These are phyloP conservation scores for Caenorhabditis sulstoni DNA, from an alignment of 2,888 invertebrate species.

Conservation along the genomic window DNA sequence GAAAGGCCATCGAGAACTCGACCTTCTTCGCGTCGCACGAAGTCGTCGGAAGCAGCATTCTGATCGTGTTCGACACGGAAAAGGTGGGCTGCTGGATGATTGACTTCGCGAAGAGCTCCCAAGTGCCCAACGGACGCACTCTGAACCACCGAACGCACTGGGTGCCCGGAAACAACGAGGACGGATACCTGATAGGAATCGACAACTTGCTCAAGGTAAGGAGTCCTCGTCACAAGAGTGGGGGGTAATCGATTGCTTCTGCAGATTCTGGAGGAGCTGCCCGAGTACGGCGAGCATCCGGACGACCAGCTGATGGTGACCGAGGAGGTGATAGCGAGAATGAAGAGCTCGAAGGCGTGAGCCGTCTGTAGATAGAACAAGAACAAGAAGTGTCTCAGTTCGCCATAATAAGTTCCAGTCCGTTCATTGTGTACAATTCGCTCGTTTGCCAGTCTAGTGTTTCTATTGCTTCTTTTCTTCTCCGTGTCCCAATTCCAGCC, in stretches of 20 bases:
- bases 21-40: conserved; percentile 92
- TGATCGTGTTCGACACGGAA: conserved; percentile 92
- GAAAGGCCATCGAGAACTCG: conserved; percentile 89
- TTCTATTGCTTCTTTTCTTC: neutral
- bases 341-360: conserved; percentile 36
- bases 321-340: conserved; percentile 61
- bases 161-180: conserved; percentile 96
- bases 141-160: conserved; percentile 89
- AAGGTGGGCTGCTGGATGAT: conserved; percentile 95
- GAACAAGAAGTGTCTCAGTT: neutral
- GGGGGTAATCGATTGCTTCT: neutral
- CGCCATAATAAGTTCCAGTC: conserved; percentile 36
- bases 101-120: conserved; percentile 94
- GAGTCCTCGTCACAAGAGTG: neutral
- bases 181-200: conserved; percentile 93
- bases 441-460: conserved; percentile 28
- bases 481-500: neutral
- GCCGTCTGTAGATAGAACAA: conserved; percentile 9
- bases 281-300: conserved; percentile 60
- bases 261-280: conserved; percentile 66
- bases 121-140: conserved; percentile 83
- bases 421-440: conserved; percentile 27
- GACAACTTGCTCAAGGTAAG: conserved; percentile 88
- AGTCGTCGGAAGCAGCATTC: conserved; percentile 93
- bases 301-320: conserved; percentile 61